Base-by-base conservation (phyloP, 1,140 invertebrate species). In the Branchinecta lynchi region DNA sequence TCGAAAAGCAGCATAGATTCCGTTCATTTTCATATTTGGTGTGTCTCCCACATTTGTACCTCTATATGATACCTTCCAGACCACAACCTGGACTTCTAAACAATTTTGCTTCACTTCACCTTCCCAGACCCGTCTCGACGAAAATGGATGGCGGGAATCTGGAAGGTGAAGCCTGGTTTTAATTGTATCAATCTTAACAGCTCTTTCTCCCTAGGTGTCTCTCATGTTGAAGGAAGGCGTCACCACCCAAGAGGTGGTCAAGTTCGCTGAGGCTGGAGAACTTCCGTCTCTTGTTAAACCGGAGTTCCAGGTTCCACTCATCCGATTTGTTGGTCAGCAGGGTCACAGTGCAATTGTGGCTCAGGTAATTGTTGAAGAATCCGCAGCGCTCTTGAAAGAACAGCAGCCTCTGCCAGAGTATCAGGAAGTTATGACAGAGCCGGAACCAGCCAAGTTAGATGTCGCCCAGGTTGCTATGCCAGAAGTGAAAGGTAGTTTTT, bases 371-470 rank as follows among this genome's bases (percentile, higher is more conserved):
- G 86, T 86, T 0, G 87, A 89, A 79, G 88, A 89, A 77, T 78
- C 80, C 0, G 85, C 86, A 6, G 43, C 17, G 89, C 87, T 69
- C 86, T 88, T 69, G 89, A 89, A 8, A 90, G 91, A 76, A 84
- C 85, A 73, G 89, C 51, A 60, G 17, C 51, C 51, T 15, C 17
- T 60, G 12, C 51, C 51, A 6, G 17, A 15, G 12, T 60, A 60
- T 43, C 88, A 91, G 77, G 89, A 90, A 79, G 85, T 91, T 32
- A 87, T 91, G 70, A 85, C 86, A 10, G 85, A 89, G 70, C 87
- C 90, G 75, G 84, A 83, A 69, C 87, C 88, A 12, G 86, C 90
- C 79, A 89, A 91, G 76, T 92, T 93, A 75, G 84, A 60, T 15
- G 17, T 20, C 12, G 51, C 51, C 51, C 51, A 60, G 12, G 17